Evolutionary conservation across 2,888 invertebrate genomes (phyloP).

Genomic region (Drosophila anomalata): DNA sequence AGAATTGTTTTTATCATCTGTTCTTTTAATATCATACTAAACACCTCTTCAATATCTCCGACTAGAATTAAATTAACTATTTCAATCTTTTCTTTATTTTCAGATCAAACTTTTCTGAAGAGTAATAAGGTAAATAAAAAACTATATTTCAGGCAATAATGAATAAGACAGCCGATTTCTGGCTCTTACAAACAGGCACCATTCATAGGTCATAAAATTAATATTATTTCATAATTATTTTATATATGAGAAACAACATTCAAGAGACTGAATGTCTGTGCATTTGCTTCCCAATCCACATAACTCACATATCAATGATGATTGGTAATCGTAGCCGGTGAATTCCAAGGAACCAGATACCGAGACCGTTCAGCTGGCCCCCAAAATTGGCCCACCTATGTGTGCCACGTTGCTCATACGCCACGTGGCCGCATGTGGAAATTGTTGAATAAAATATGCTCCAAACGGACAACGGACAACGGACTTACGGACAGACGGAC

Average conservation of each 20-base stretch:
- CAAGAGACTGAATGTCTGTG: neutral
- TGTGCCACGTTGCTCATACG: conserved; percentile 19
- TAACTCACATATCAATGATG: conserved; percentile 18
- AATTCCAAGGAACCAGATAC: conserved; percentile 9
- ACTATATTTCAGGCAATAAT: neutral
- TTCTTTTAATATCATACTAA: neutral
- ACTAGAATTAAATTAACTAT: no score
- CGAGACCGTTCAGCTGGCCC: conserved; percentile 1
- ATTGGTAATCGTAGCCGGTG: conserved; percentile 26
- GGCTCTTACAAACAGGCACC: no score
- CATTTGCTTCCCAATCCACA: neutral
- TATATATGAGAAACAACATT: no score
- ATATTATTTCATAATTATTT: no score
- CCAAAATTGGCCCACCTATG: conserved; percentile 16
- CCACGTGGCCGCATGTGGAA: conserved; percentile 26
- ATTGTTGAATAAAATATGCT: conserved; percentile 24
- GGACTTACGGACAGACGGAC: neutral
- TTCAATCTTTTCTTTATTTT: neutral
- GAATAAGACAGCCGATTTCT: no score
- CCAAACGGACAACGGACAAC: conserved; percentile 7
- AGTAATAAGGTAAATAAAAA: neutral
- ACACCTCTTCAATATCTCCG: no score
- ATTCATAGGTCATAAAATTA: no score
- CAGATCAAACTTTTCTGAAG: neutral
- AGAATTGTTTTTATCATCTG: neutral